Conservation (phyloP, 2,888 invertebrate species). For the Phasia obesa region DNA sequence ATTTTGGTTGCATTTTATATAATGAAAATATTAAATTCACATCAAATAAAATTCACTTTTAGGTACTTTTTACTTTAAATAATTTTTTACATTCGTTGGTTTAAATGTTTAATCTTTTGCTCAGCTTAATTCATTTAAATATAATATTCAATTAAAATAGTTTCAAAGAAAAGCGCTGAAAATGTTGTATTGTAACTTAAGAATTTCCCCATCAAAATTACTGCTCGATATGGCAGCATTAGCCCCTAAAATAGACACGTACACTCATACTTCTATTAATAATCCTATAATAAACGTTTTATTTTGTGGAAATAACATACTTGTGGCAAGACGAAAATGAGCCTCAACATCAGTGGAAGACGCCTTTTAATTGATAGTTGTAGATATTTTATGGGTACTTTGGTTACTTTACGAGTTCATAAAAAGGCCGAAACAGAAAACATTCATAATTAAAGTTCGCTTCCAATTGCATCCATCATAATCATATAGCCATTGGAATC, state of each 20-base stretch:
- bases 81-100: too few species aligned
- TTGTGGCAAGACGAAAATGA: slow-evolving; percentile 36
- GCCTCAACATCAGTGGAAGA: slow-evolving; percentile 26
- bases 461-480: slow-evolving; percentile 72
- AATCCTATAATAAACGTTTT: slow-evolving; percentile 36
- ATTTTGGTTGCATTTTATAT: too few species aligned
- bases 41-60: too few species aligned
- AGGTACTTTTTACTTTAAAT: too few species aligned
- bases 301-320: slow-evolving; percentile 37
- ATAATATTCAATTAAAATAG: too few species aligned
- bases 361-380: slow-evolving; percentile 70
- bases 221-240: slow-evolving; percentile 6
- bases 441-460: slow-evolving; percentile 75
- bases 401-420: slow-evolving; percentile 77
- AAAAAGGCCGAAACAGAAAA: slow-evolving; percentile 75
- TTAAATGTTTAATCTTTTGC: too few species aligned
- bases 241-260: not conserved
- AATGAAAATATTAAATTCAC: too few species aligned
- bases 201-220: not conserved
- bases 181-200: not conserved
- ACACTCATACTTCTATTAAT: not conserved
- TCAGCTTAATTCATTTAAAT: too few species aligned
- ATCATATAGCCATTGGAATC: slow-evolving; percentile 57
- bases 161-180: too few species aligned
- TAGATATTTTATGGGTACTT: slow-evolving; percentile 71